phyloP scores from a whole-genome alignment of 2,888 invertebrate genomes.

The Drosophila gaucha region DNA sequence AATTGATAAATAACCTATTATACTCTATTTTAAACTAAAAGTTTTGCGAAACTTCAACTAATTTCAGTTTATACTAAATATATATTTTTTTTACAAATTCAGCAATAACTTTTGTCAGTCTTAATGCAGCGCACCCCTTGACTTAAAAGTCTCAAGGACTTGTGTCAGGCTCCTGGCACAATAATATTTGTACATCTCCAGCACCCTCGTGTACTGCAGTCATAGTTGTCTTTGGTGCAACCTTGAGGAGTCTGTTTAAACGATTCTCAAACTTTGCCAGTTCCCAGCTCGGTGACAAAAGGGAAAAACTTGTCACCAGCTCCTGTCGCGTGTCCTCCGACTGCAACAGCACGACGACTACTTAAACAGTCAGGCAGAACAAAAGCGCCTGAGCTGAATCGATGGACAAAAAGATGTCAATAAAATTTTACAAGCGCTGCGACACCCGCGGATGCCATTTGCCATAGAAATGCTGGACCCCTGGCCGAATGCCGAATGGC shows the following conservation, averaged over 20 bases:
- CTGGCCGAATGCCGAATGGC: background rate
- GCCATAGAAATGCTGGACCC: slow-evolving; percentile 3
- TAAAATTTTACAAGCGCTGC: slow-evolving; percentile 67
- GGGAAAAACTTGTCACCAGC: slow-evolving; percentile 72
- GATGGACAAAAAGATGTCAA: slow-evolving; percentile 63
- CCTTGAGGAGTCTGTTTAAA: slow-evolving; percentile 44
- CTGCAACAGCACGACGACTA: slow-evolving; percentile 75
- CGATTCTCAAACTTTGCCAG: slow-evolving; percentile 46
- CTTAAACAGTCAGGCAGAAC: slow-evolving; percentile 61
- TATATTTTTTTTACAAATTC: background rate
- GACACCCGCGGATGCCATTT: slow-evolving; percentile 68
- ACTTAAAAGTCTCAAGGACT: slow-evolving; percentile 32
- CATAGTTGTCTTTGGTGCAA: background rate
- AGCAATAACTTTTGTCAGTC: background rate
- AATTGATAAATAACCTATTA: no score
- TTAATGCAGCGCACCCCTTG: background rate
- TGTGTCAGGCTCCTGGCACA: slow-evolving; percentile 31
- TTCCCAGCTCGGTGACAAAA: slow-evolving; percentile 32
- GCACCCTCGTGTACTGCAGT: slow-evolving; percentile 12
- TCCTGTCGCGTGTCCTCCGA: slow-evolving; percentile 80
- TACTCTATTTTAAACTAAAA: no score
- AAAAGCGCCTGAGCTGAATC: slow-evolving; percentile 52
- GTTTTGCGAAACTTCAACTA: no score
- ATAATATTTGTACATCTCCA: background rate
- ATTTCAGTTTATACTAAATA: no score